These are phyloP conservation scores for Amniataba percoides DNA, from an alignment of 2,797 vertebrate genomes.

Conservation along the genomic window DNA sequence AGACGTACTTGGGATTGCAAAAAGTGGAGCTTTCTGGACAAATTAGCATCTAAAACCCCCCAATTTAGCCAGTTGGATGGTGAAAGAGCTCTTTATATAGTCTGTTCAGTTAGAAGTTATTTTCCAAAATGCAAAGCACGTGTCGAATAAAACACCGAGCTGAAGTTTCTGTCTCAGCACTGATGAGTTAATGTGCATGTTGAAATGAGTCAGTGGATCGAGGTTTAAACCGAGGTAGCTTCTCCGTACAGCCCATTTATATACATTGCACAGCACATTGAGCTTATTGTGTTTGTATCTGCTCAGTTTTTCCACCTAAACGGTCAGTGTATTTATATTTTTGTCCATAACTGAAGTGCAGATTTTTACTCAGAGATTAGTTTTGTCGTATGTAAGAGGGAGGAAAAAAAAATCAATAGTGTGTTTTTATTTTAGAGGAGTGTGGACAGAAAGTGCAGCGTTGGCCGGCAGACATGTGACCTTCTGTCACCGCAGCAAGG, in stretches of 20 bases:
- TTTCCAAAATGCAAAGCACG: background rate
- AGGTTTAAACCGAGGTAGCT: too few species aligned
- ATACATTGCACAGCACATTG: background rate
- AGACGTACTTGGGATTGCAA: background rate
- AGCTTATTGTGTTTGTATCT: too few species aligned
- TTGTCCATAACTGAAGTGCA: background rate
- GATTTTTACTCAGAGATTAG: background rate
- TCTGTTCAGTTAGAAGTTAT: background rate
- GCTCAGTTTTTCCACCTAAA: background rate
- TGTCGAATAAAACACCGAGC: too few species aligned
- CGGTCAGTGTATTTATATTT: background rate
- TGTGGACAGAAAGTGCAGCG: slow-evolving; percentile 27
- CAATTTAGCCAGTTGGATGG: background rate
- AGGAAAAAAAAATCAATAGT: background rate
- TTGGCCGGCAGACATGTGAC: slow-evolving; percentile 34
- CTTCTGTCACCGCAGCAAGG: slow-evolving; percentile 49
- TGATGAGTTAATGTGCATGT: too few species aligned
- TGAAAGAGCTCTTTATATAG: background rate
- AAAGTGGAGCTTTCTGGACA: background rate
- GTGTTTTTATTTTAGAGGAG: slow-evolving; percentile 5
- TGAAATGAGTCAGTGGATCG: too few species aligned
- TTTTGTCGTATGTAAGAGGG: background rate
- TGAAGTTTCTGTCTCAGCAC: too few species aligned
- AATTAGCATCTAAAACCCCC: background rate
- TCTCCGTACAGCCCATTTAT: background rate